Percentiles rank a stretch among this genome's conserved stretches.
phyloP scores from a whole-genome alignment of 2,888 invertebrate species.

The Nymphalis polychloros region DNA sequence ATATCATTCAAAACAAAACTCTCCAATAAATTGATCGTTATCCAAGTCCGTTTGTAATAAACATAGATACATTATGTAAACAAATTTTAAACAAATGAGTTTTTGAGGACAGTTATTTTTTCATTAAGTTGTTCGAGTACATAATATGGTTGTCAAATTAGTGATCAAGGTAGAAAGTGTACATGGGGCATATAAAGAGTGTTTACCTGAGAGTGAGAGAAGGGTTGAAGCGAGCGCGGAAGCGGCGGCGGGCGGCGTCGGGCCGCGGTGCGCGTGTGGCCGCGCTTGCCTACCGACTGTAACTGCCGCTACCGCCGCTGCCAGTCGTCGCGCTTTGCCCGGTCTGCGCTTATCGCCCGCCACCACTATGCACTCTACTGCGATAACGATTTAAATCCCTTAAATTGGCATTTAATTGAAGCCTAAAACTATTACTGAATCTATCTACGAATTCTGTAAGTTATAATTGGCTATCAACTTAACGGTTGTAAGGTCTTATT shows the following conservation, averaged over 20 bases:
- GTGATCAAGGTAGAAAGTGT: neutral
- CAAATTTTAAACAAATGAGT: constrained; percentile 38
- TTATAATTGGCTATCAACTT: constrained; percentile 9
- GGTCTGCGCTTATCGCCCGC: constrained; percentile 71
- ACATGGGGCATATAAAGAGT: constrained; percentile 40
- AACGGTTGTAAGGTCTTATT: neutral
- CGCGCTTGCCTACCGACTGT: constrained; percentile 73
- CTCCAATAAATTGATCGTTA: constrained; percentile 41
- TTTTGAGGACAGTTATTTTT: constrained; percentile 26
- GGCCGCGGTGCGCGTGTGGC: constrained; percentile 74
- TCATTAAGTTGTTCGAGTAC: constrained; percentile 49
- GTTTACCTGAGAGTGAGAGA: constrained; percentile 70
- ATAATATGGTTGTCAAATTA: neutral
- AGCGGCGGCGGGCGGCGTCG: constrained; percentile 55
- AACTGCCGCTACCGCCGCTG: constrained; percentile 64
- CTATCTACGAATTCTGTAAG: constrained; percentile 4
- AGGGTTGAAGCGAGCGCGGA: constrained; percentile 54
- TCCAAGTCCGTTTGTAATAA: constrained; percentile 40
- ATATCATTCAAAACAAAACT: constrained; percentile 38
- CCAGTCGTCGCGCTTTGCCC: constrained; percentile 48
- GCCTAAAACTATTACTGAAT: constrained; percentile 13
- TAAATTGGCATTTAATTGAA: constrained; percentile 32
- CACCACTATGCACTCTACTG: constrained; percentile 61
- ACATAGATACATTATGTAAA: constrained; percentile 29
- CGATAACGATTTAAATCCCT: constrained; percentile 65